Percentiles rank a stretch among this genome's conserved stretches.
phyloP scores from a whole-genome alignment of 1,140 invertebrate species.

The Lithobius niger region DNA sequence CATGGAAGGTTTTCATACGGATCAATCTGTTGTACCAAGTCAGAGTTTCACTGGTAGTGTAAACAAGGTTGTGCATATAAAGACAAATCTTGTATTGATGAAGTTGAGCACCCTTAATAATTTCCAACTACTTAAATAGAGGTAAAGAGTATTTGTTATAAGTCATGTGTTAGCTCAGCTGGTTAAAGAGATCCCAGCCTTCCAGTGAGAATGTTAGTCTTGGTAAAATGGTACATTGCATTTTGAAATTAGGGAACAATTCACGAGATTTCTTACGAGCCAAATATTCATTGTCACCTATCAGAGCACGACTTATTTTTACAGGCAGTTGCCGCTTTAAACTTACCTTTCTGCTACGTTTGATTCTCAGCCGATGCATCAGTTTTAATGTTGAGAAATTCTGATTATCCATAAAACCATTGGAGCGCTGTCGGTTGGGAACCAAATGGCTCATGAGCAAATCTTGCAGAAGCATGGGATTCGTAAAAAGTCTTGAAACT shows the following conservation, averaged over 20 bases:
- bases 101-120: too few relatives aligned
- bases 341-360: background rate
- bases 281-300: background rate
- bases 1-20: too few relatives aligned
- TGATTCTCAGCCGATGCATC: background rate
- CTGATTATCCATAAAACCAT: slow-evolving; percentile 1
- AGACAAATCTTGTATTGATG: too few relatives aligned
- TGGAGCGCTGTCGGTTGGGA: background rate
- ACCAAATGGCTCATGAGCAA: slow-evolving; percentile 8
- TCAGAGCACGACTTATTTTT: background rate
- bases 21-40: too few relatives aligned
- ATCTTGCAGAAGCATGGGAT: background rate
- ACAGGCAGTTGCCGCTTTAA: too few relatives aligned
- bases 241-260: background rate
- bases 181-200: background rate
- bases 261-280: background rate
- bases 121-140: too few relatives aligned
- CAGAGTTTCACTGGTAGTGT: too few relatives aligned
- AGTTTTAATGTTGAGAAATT: background rate
- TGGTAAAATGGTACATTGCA: background rate
- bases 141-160: too few relatives aligned
- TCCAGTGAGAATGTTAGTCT: background rate
- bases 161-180: background rate
- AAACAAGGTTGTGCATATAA: too few relatives aligned
- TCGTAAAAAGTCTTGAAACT: background rate